phyloP scores from a whole-genome alignment of 2,888 invertebrate genomes.

The Netelia melanura region DNA sequence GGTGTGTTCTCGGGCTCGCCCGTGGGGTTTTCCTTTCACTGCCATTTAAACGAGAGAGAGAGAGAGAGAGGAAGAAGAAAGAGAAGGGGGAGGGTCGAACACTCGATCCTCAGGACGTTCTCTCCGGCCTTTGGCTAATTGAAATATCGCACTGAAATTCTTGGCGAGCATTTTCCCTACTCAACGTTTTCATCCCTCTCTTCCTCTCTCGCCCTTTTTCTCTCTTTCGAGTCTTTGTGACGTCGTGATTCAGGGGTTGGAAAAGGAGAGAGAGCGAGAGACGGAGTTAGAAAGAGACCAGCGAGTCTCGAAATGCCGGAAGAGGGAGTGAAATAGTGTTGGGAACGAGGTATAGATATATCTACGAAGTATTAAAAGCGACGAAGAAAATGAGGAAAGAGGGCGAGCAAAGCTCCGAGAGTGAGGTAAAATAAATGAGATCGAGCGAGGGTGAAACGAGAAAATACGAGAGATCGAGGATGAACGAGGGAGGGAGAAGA shows the following conservation, averaged over 20 bases:
- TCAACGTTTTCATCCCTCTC: constrained; percentile 68
- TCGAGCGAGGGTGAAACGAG: constrained; percentile 41
- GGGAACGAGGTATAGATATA: constrained; percentile 32
- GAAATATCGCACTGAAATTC: constrained; percentile 83
- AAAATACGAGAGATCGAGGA: constrained; percentile 67
- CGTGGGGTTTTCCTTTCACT: constrained; percentile 73
- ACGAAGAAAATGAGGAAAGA: constrained; percentile 31
- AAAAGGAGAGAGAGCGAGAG: constrained; percentile 63
- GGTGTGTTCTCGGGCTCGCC: constrained; percentile 25
- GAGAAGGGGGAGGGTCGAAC: constrained; percentile 37
- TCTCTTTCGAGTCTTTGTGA: constrained; percentile 27
- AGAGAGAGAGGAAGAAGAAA: constrained; percentile 2
- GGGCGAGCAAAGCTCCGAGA: neutral
- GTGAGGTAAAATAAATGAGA: constrained; percentile 51
- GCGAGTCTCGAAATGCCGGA: constrained; percentile 61
- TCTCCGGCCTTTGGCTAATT: constrained; percentile 79
- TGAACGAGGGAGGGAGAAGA: constrained; percentile 61
- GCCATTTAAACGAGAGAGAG: constrained; percentile 78
- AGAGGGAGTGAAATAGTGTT: constrained; percentile 47
- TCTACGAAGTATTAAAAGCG: constrained; percentile 58
- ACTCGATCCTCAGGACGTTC: constrained; percentile 28
- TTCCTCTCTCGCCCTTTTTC: neutral
- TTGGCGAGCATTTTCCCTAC: constrained; percentile 75
- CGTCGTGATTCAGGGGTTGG: constrained; percentile 40
- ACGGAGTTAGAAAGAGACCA: constrained; percentile 58